Evolutionary conservation across 2,888 invertebrate genomes (phyloP).

Genomic region (Trissonchulus sp.): DNA sequence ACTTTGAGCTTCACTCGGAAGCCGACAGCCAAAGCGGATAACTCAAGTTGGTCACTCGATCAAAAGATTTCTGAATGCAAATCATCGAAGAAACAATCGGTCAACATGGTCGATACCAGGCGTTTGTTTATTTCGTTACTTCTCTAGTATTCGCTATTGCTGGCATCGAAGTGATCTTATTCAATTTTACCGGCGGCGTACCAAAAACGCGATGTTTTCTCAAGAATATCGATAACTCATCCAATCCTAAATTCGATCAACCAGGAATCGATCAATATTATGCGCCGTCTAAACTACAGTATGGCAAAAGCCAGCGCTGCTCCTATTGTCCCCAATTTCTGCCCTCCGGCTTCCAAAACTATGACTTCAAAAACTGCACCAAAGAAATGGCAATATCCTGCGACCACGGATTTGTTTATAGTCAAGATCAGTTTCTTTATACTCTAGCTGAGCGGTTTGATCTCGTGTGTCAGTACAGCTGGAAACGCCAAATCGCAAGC

Average conservation of each 20-base stretch:
- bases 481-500: conserved; percentile 11
- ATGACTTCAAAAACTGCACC: neutral
- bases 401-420: conserved; percentile 1
- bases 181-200: conserved; percentile 26
- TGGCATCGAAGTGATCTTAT: conserved; percentile 18
- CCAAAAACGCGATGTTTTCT: conserved; percentile 26
- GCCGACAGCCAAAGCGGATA: too few relatives aligned
- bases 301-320: conserved; percentile 13
- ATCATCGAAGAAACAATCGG: conserved; percentile 26
- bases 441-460: conserved; percentile 19
- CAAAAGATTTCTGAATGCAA: too few relatives aligned
- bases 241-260: too few relatives aligned
- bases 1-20: too few relatives aligned
- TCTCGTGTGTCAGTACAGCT: neutral
- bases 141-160: conserved; percentile 19
- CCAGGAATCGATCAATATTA: neutral
- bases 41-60: too few relatives aligned
- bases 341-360: too few relatives aligned
- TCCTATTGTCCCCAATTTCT: conserved; percentile 12
- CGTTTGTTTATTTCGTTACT: conserved; percentile 13
- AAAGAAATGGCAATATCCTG: conserved; percentile 5
- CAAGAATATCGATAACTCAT: conserved; percentile 8
- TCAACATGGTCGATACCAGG: conserved; percentile 31
- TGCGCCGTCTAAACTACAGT: neutral
- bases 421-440: neutral